Percentiles rank a stretch among this genome's conserved stretches.
phyloP scores from a whole-genome alignment of 2,888 invertebrate genomes.

The Ophion obscuratus region DNA sequence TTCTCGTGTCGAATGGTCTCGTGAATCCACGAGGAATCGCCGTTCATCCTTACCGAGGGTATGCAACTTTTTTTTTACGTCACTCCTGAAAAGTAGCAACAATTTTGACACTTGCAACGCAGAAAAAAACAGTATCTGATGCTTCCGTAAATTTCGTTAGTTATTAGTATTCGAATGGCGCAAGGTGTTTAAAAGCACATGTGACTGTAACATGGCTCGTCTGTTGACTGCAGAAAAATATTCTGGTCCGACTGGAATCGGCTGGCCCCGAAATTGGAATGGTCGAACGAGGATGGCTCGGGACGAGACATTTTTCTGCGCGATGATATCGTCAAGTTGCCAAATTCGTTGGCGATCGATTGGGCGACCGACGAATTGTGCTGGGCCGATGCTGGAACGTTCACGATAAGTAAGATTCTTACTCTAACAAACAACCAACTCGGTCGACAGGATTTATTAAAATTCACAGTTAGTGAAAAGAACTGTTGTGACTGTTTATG shows the following conservation, averaged over 20 bases:
- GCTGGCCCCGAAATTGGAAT: constrained; percentile 95
- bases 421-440: neutral
- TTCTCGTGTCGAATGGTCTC: constrained; percentile 91
- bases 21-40: constrained; percentile 98
- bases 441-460: too few species aligned
- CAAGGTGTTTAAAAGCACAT: neutral
- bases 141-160: neutral
- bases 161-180: neutral
- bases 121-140: neutral
- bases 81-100: constrained; percentile 20
- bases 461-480: too few species aligned
- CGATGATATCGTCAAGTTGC: constrained; percentile 89
- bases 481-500: too few species aligned
- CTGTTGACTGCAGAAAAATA: constrained; percentile 89
- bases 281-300: constrained; percentile 96
- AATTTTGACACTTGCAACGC: neutral
- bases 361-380: constrained; percentile 94
- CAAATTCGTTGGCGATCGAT: constrained; percentile 97
- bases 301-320: constrained; percentile 90
- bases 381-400: constrained; percentile 96
- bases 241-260: constrained; percentile 99
- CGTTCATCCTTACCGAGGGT: constrained; percentile 95
- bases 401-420: constrained; percentile 84
- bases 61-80: constrained; percentile 72
- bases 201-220: neutral